Percentiles rank a stretch among this genome's conserved stretches.
Evolutionary conservation across 2,888 invertebrate genomes (phyloP).

Genomic region (Euplagia quadripunctaria): DNA sequence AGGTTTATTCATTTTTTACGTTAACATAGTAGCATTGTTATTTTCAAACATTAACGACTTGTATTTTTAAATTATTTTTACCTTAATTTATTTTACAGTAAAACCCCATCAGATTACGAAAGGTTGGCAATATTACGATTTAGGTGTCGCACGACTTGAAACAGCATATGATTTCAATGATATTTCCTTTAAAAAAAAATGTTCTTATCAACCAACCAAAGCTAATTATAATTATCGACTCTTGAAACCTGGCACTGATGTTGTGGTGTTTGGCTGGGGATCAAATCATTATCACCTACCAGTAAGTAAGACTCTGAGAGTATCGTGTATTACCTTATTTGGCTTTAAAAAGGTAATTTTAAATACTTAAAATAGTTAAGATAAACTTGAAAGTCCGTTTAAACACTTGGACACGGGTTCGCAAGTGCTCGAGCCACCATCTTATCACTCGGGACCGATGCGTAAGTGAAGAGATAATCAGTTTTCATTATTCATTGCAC

Average conservation of each 20-base stretch:
- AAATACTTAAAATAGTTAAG: background rate
- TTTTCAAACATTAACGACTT: no score
- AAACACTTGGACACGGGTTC: no score
- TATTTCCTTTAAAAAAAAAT: background rate
- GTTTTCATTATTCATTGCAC: no score
- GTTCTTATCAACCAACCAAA: background rate
- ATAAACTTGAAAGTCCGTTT: background rate
- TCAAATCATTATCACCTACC: background rate
- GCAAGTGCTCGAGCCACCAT: no score
- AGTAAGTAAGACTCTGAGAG: background rate
- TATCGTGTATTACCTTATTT: background rate
- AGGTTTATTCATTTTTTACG: background rate
- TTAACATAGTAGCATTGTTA: background rate
- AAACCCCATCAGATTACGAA: accelerated
- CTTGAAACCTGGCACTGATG: background rate
- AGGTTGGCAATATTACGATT: background rate
- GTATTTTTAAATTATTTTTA: background rate
- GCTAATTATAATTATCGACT: no score
- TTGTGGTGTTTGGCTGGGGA: conserved; percentile 1
- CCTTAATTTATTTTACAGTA: background rate
- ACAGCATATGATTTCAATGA: background rate
- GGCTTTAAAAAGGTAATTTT: background rate
- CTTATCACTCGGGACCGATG: no score
- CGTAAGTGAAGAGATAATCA: no score
- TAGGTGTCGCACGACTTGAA: background rate